Evolutionary conservation across 2,113 vertebrate genomes (phyloP).

Genomic region (Hymenochirus boettgeri): DNA sequence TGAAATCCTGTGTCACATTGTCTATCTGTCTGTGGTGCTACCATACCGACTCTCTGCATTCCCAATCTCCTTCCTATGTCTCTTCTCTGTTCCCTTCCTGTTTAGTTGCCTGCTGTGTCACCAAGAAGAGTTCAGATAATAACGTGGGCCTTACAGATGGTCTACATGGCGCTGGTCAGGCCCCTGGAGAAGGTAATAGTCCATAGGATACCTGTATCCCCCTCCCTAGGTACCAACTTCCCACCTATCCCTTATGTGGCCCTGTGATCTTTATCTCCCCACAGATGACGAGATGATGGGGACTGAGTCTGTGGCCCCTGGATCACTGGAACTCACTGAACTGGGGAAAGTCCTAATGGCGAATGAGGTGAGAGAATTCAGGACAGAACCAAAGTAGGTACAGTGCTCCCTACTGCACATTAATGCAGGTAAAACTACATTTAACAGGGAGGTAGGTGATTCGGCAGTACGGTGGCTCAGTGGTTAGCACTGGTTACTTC

Average conservation of each 20-base stretch:
- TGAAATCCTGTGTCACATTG: neutral
- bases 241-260: neutral
- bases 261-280: neutral
- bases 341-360: conserved; percentile 86
- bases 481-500: too few species aligned
- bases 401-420: too few species aligned
- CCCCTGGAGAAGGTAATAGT: conserved; percentile 8
- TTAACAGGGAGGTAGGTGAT: too few species aligned
- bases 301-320: conserved; percentile 67
- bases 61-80: too few species aligned
- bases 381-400: too few species aligned
- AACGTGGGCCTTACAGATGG: conserved; percentile 72
- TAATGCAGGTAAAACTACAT: too few species aligned
- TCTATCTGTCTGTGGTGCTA: too few species aligned
- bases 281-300: conserved; percentile 89
- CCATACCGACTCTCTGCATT: too few species aligned
- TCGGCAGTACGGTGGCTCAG: too few species aligned
- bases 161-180: conserved; percentile 33
- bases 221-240: neutral
- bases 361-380: conserved; percentile 75
- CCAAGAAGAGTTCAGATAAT: conserved; percentile 76
- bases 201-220: neutral
- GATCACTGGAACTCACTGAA: conserved; percentile 76
- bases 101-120: conserved; percentile 81
- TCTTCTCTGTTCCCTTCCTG: conserved; percentile 28